These are phyloP conservation scores for Archegozetes longisetosus DNA, from an alignment of 1,140 invertebrate genomes.

Conservation along the genomic window DNA sequence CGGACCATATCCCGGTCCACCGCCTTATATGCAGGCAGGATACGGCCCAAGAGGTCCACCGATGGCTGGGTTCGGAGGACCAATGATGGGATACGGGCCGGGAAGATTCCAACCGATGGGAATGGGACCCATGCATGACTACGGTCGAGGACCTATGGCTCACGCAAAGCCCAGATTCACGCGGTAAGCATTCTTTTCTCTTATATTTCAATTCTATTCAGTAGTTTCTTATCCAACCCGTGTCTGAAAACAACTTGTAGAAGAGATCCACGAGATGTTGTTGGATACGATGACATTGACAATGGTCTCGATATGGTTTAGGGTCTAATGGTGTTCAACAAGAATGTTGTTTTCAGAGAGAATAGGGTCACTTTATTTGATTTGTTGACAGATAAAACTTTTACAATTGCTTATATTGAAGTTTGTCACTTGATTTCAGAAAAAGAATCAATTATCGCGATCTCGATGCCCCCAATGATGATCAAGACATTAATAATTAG, in stretches of 20 bases:
- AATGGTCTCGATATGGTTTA: not conserved
- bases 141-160: not conserved
- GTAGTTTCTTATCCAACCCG: not conserved
- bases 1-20: constrained; percentile 15
- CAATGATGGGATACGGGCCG: not conserved
- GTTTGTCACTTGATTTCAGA: not conserved
- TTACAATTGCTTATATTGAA: not conserved
- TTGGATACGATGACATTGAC: not conserved
- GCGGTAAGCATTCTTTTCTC: not conserved
- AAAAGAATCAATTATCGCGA: constrained; percentile 1
- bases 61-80: not conserved
- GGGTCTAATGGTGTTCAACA: constrained; percentile 2
- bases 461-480: constrained; percentile 4
- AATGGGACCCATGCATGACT: not conserved
- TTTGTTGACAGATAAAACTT: not conserved
- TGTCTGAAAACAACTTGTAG: not conserved
- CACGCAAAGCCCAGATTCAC: not conserved
- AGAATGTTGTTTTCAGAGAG: not conserved
- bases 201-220: not conserved
- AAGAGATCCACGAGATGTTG: not conserved
- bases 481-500: not conserved
- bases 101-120: not conserved
- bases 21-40: constrained; percentile 14
- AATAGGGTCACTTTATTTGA: not conserved
- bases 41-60: not conserved